Evolutionary conservation across 2,113 vertebrate species (phyloP).

Genomic region (Polyodon spathula): DNA sequence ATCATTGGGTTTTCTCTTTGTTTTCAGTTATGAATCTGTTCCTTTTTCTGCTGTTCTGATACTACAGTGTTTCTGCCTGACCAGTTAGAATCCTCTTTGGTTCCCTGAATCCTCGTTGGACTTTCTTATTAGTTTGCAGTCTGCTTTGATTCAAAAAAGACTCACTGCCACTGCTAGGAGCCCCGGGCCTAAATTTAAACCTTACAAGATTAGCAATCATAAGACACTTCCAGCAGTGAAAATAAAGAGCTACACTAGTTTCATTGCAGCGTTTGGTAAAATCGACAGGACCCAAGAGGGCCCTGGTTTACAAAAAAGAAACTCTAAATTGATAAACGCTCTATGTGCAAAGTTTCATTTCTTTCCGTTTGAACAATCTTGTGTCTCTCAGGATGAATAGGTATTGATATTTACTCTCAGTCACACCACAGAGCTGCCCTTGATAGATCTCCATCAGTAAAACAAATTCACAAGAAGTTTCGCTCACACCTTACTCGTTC

Average conservation of each 20-base stretch:
- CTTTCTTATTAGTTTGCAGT: no score
- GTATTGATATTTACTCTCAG: background rate
- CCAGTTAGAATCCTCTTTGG: no score
- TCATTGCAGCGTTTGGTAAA: background rate
- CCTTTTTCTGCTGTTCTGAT: no score
- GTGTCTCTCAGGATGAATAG: background rate
- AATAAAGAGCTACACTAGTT: background rate
- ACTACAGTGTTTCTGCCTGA: no score
- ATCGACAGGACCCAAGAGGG: background rate
- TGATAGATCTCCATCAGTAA: background rate
- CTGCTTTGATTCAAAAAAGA: no score
- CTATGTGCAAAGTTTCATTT: background rate
- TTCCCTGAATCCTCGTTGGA: no score
- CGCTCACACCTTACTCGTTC: no score
- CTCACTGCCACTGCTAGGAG: background rate
- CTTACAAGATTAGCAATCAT: background rate
- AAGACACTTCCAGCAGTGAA: background rate
- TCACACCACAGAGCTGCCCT: background rate
- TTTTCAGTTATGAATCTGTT: no score
- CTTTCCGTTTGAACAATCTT: background rate
- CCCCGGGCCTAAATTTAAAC: background rate
- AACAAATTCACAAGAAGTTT: background rate
- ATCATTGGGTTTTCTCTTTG: no score
- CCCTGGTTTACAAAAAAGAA: background rate
- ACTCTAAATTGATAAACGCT: background rate